These are phyloP conservation scores for Erynnis tages DNA, from an alignment of 2,888 invertebrate genomes.

Conservation along the genomic window DNA sequence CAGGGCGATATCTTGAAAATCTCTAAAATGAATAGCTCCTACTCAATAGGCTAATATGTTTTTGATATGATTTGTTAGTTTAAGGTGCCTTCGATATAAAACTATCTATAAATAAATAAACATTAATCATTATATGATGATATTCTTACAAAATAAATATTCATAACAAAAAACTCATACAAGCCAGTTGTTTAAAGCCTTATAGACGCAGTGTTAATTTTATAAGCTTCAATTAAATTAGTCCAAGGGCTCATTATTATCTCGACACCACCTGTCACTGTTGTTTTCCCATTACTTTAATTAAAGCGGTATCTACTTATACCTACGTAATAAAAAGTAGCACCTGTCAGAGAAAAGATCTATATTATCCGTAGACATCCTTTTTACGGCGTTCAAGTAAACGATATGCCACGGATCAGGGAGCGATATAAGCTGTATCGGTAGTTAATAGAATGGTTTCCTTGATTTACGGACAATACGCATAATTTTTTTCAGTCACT, in stretches of 20 bases:
- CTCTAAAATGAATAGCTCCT: no score
- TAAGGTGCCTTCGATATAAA: no score
- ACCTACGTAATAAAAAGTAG: neutral
- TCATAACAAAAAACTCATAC: no score
- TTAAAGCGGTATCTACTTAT: neutral
- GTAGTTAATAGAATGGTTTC: slow-evolving; percentile 45
- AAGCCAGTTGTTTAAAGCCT: neutral
- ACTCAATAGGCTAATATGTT: no score
- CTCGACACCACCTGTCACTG: neutral
- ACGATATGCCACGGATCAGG: slow-evolving; percentile 31
- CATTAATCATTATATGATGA: no score
- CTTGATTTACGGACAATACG: slow-evolving; percentile 49
- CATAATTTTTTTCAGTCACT: slow-evolving; percentile 53
- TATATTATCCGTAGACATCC: neutral
- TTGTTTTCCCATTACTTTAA: neutral
- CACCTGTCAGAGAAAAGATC: slow-evolving; percentile 4
- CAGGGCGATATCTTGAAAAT: no score
- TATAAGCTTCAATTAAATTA: no score
- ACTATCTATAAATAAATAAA: no score
- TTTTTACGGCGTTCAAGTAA: slow-evolving; percentile 3
- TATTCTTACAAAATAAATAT: no score
- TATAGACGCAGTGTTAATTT: no score
- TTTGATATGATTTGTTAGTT: no score
- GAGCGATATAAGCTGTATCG: slow-evolving; percentile 39
- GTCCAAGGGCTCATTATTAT: no score